These are phyloP conservation scores for Metridium senile DNA, from an alignment of 92 coral and sea anemone genomes.

Conservation along the genomic window DNA sequence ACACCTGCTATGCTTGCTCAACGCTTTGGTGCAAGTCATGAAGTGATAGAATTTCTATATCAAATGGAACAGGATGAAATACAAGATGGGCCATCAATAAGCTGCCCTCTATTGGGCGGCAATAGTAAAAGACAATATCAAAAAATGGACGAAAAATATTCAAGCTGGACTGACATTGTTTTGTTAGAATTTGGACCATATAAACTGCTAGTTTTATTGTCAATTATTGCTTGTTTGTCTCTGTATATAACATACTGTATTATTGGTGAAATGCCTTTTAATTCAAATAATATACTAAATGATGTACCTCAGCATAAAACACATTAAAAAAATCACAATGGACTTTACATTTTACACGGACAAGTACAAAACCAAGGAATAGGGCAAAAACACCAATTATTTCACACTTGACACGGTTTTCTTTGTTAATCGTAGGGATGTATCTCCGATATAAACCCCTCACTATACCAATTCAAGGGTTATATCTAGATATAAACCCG, in stretches of 20 bases:
- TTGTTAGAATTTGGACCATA: conserved; percentile 14
- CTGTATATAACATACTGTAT: conserved; percentile 30
- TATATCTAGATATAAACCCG: no score
- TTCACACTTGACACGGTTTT: no score
- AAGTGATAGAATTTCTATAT: conserved; percentile 18
- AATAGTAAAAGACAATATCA: neutral
- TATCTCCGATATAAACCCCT: no score
- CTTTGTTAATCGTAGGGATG: no score
- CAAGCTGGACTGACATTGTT: conserved; percentile 1
- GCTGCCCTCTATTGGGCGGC: conserved; percentile 14
- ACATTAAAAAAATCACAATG: neutral
- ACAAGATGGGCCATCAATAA: conserved; percentile 20
- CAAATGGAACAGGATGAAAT: conserved; percentile 29
- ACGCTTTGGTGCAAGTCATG: conserved; percentile 26
- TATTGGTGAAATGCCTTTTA: conserved; percentile 30
- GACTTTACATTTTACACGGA: no score
- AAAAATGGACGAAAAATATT: neutral
- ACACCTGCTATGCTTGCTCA: conserved; percentile 32
- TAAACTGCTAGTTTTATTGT: neutral
- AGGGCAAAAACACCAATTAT: no score
- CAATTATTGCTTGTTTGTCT: conserved; percentile 17
- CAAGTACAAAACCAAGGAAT: no score
- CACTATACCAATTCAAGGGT: no score
- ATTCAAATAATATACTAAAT: neutral
- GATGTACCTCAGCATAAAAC: neutral